Evolutionary conservation across 2,888 invertebrate species (phyloP).

Genomic region (Apodemia mormo): DNA sequence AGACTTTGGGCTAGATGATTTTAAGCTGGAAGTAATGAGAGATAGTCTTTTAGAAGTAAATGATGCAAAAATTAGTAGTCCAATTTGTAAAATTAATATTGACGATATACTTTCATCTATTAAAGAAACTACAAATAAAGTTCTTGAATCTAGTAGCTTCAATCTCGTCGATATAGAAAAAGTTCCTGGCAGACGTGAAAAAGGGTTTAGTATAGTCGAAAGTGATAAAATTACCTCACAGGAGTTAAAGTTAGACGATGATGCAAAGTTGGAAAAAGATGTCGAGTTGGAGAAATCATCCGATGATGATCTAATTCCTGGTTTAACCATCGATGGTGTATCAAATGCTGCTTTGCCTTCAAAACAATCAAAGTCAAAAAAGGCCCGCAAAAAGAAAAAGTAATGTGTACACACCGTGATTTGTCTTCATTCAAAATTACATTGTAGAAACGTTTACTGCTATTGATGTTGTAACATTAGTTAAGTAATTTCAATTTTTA

Average conservation of each 20-base stretch:
- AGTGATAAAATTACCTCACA: slow-evolving; percentile 67
- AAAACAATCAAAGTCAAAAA: slow-evolving; percentile 77
- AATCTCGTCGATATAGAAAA: slow-evolving; percentile 72
- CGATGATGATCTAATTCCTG: slow-evolving; percentile 79
- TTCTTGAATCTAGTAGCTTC: slow-evolving; percentile 64
- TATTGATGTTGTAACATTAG: slow-evolving; percentile 55
- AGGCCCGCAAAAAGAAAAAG: slow-evolving; percentile 84
- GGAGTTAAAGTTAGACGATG: slow-evolving; percentile 66
- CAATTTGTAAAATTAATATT: slow-evolving; percentile 74
- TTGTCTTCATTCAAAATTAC: slow-evolving; percentile 39
- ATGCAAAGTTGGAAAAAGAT: slow-evolving; percentile 54
- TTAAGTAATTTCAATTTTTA: slow-evolving; percentile 52
- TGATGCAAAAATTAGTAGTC: slow-evolving; percentile 61
- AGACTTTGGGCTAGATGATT: slow-evolving; percentile 70
- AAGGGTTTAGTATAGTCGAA: slow-evolving; percentile 68
- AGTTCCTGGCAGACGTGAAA: slow-evolving; percentile 62
- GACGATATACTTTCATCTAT: slow-evolving; percentile 71
- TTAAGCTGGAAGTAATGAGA: slow-evolving; percentile 71
- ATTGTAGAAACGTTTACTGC: slow-evolving; percentile 49
- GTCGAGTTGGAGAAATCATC: slow-evolving; percentile 77
- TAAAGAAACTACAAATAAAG: slow-evolving; percentile 60
- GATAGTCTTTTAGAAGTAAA: slow-evolving; percentile 67
- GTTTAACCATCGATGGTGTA: slow-evolving; percentile 51
- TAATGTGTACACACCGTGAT: slow-evolving; percentile 65
- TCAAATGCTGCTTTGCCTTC: slow-evolving; percentile 59